Evolutionary conservation across 2,797 vertebrate genomes (phyloP).

Genomic region (Pseudomugil gertrudae): DNA sequence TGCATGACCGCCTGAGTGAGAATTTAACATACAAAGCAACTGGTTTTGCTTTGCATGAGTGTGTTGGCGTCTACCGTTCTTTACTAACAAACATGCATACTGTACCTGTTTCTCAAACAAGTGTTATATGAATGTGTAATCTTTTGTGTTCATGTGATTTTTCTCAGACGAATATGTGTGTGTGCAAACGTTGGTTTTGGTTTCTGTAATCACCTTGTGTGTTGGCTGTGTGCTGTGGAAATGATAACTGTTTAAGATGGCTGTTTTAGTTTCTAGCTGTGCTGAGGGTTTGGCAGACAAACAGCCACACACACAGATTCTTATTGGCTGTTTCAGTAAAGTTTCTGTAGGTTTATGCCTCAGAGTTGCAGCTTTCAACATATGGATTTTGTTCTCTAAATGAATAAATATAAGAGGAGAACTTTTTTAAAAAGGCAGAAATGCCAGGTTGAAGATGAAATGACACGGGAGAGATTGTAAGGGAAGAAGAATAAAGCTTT

Average conservation of each 20-base stretch:
- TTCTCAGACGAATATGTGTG: too few species aligned
- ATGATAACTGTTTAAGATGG: slow-evolving; percentile 69
- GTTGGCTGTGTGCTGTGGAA: slow-evolving; percentile 61
- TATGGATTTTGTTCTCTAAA: not conserved
- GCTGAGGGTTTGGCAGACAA: slow-evolving; percentile 54
- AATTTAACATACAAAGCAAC: slow-evolving; percentile 30
- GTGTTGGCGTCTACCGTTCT: not conserved
- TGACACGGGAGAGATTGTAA: too few species aligned
- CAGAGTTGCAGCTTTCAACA: not conserved
- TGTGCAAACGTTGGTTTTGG: slow-evolving; percentile 54
- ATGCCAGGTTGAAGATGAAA: too few species aligned
- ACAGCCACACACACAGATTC: slow-evolving; percentile 10
- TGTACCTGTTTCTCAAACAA: slow-evolving; percentile 13
- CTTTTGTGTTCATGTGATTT: too few species aligned
- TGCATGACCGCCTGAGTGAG: slow-evolving; percentile 14
- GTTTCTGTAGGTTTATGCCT: slow-evolving; percentile 2
- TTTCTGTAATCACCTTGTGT: slow-evolving; percentile 71
- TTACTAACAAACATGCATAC: not conserved
- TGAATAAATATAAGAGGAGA: too few species aligned
- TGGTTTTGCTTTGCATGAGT: not conserved
- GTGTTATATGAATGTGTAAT: not conserved
- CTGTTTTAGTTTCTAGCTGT: slow-evolving; percentile 60
- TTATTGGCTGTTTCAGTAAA: slow-evolving; percentile 3
- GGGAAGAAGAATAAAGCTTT: too few species aligned
- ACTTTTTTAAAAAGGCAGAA: too few species aligned